A percentile compares a stretch with the other conserved stretches of the same genome.
Evolutionary conservation across 2,113 vertebrate species (phyloP).

Genomic region (Calonectris borealis): DNA sequence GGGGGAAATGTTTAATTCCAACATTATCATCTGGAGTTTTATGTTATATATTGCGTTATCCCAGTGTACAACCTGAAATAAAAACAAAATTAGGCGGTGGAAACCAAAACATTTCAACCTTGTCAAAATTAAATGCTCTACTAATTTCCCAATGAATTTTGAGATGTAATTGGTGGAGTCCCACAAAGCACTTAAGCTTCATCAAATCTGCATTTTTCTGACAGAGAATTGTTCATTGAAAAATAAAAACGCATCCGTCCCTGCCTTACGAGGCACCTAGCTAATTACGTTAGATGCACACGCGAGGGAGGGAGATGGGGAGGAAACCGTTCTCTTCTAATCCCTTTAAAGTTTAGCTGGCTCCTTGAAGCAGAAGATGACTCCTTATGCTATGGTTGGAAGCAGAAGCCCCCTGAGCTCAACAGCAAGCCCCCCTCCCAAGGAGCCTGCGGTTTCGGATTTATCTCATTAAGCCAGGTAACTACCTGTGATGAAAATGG

Average conservation of each 20-base stretch:
- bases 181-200: conserved; percentile 52
- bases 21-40: conserved; percentile 5
- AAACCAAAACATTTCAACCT: conserved; percentile 54
- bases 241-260: conserved; percentile 29
- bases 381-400: not conserved
- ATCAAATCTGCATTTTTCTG: conserved; percentile 47
- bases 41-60: not conserved
- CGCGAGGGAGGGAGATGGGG: not conserved
- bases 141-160: conserved; percentile 54
- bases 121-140: conserved; percentile 51
- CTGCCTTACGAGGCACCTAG: conserved; percentile 14
- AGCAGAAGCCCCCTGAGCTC: not conserved
- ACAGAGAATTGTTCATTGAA: conserved; percentile 38
- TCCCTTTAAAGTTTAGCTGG: not conserved
- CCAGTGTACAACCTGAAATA: conserved; percentile 6
- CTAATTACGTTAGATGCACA: conserved; percentile 2
- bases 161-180: conserved; percentile 42
- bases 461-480: not conserved
- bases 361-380: conserved; percentile 16
- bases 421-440: not conserved
- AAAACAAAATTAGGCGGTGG: conserved; percentile 33
- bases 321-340: not conserved
- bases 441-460: not conserved
- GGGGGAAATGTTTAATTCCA: not conserved
- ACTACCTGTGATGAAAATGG: not conserved